Evolutionary conservation across 1,140 invertebrate species (phyloP), one percentile per base, ranked within the genome.

Genomic region (Zophobas atratus): DNA sequence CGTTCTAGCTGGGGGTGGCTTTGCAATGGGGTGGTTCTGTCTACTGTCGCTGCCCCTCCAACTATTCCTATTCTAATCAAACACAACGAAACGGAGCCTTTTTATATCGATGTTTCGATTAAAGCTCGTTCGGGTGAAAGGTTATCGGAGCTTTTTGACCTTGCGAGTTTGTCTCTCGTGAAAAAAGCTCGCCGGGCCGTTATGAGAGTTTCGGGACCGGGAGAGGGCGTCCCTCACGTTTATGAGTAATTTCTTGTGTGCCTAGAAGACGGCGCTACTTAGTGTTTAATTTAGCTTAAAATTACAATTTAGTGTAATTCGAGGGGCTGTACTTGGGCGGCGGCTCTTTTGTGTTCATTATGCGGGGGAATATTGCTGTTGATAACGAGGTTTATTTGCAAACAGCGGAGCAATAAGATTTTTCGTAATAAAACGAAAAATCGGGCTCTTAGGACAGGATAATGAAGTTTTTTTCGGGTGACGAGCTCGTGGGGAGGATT

Each of bases 1-100:
- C 76, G 77, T 55, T 80, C 48, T 55, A 53, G 71, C 76, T 39
- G 63, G 76, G 76, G 76, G 76, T 77, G 76, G 76, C 76, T 77
- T 67, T 77, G 76, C 76, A 77, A 60, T 72, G 63, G 76, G 76
- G 76, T 71, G 76, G 70, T 20, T 71, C 63, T 43, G 57, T 48
- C 74, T 46, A 46, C 71, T 74, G 75, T 76, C 75, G 57, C 70
- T 76, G 75, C 75, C 39, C 75, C 73, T 39, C 51, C 34, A 32
- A 32, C 70, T 53, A 72, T 72, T 72, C 51, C 70, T 72, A 72
- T 72, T 72, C 70, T 72, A 72, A 72, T 72, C 70, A 51, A 70
- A 72, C 57, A 60, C 57, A 60, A 60, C 57, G 32, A 4, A 33
- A 2, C 51, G 36, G 34, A n/a, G 36, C 36, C 46, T 72, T 49